phyloP scores from a whole-genome alignment of 2,797 vertebrate species.

The Enteromius argenteus region DNA sequence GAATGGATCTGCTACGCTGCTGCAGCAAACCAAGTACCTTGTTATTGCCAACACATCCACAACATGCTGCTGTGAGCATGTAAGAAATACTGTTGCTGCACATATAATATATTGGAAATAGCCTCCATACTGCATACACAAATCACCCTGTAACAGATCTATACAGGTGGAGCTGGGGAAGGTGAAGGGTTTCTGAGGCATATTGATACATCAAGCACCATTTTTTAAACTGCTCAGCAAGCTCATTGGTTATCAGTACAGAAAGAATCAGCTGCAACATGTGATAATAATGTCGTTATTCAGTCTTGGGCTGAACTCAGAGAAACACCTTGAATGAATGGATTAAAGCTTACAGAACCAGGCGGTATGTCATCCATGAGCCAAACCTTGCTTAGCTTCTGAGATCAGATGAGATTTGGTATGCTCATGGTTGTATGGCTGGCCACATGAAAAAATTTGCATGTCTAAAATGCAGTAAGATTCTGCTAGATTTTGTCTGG shows the following conservation, averaged over 20 bases:
- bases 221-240: not conserved
- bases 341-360: conserved; percentile 45
- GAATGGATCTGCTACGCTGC: not conserved
- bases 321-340: not conserved
- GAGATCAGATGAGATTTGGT: not conserved
- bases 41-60: too few species aligned
- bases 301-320: not conserved
- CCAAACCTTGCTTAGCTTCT: not conserved
- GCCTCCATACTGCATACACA: not conserved
- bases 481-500: not conserved
- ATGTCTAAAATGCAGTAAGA: not conserved
- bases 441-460: not conserved
- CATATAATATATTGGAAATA: not conserved
- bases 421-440: not conserved
- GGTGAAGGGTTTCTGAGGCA: not conserved
- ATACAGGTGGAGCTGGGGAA: not conserved
- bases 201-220: not conserved
- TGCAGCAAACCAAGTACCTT: not conserved
- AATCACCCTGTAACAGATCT: not conserved
- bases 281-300: not conserved
- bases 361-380: conserved; percentile 43
- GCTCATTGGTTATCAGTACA: not conserved
- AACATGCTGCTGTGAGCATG: too few species aligned
- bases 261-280: not conserved
- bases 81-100: not conserved